Evolutionary conservation across 2,113 vertebrate species (phyloP).

Genomic region (Bubo bubo): DNA sequence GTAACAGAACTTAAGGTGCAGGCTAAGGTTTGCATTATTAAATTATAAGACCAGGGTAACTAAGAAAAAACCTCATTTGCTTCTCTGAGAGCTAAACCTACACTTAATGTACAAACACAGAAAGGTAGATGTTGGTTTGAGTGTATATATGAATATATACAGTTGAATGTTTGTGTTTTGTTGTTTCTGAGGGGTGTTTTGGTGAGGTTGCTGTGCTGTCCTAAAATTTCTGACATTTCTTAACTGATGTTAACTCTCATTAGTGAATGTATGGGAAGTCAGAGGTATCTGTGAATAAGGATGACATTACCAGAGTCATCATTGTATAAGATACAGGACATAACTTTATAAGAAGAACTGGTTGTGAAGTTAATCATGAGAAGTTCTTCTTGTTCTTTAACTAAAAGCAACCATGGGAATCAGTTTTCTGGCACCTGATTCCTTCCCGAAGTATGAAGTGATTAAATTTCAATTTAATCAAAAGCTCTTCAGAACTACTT

Average conservation of each 20-base stretch:
- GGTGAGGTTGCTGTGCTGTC: not conserved
- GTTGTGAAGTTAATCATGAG: not conserved
- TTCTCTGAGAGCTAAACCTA: not conserved
- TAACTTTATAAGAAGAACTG: not conserved
- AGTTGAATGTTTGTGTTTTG: not conserved
- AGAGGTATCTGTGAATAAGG: not conserved
- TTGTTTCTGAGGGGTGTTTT: not conserved
- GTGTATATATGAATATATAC: not conserved
- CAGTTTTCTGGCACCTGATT: not conserved
- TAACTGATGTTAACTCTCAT: not conserved
- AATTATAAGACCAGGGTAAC: not conserved
- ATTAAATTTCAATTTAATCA: not conserved
- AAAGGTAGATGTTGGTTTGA: not conserved
- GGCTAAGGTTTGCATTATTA: not conserved
- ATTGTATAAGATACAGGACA: not conserved
- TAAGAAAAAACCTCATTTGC: accelerated
- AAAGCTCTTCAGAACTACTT: not conserved
- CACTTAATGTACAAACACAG: not conserved
- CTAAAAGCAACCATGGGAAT: not conserved
- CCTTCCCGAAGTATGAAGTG: not conserved
- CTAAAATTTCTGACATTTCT: not conserved
- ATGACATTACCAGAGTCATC: not conserved
- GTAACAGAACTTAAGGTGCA: not conserved
- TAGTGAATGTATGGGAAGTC: not conserved
- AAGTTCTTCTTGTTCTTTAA: not conserved